Base-by-base conservation (phyloP, 2,888 invertebrate genomes). In the Itoplectis maculator region DNA sequence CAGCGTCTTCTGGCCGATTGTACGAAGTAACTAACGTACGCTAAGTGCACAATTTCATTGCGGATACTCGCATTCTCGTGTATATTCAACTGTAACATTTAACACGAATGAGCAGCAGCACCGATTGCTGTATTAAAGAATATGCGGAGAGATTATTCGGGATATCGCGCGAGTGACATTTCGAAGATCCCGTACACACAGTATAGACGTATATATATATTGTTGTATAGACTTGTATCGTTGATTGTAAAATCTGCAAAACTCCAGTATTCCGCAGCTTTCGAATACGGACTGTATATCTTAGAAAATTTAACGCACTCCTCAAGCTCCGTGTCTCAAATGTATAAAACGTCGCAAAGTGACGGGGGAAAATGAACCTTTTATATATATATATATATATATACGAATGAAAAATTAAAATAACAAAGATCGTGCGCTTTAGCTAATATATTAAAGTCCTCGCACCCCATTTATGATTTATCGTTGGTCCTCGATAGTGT, bases 31-130 rank as follows among this genome's bases (percentile, higher is more conserved):
- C 3, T 45, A 40, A n/a, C n/a, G n/a, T n/a, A n/a, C n/a, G 51
- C 70, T 23, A 75, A 74, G 66, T 82, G 72, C 79, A 79, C 79
- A 82, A 76, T 68, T 79, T 68, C 79, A 68, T 66, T 77, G 42
- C n/a, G n/a, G n/a, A n/a, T n/a, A n/a, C n/a, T 79, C 61, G 66
- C 68, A 70, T 75, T 78, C 63, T 66, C 40, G 20, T 61, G 82
- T 73, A 73, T 69, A 73, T 68, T 54, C n/a, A 66, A 66, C 29
- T 78, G 61, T 47, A 49, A 69, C 13, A 61, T 65, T 51, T 47
- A n/a, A 40, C 51, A 49, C 11, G 47, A 51, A 42, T 15, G 40
- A 61, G 45, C 7, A 76, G 29, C 18, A 59, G 11, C 8, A n/a
- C 29, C 23, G 51, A 37, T 63, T 45, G 42, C 20, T 75, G 29